Evolutionary conservation across 2,888 invertebrate species (phyloP), one percentile per base, ranked within the genome.

Genomic region (Pristionchus japonicus): DNA sequence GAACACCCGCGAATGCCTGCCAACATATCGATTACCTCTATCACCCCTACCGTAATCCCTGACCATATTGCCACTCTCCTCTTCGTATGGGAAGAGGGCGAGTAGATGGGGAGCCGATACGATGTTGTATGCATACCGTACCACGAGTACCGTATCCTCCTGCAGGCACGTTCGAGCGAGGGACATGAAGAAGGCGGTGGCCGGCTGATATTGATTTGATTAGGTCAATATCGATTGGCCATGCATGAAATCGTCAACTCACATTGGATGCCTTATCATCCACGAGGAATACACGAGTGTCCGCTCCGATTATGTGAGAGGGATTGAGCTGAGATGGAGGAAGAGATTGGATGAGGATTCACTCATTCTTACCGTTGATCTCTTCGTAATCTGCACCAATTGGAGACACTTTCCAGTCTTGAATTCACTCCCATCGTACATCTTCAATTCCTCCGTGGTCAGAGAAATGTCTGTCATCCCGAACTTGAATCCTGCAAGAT

Each of bases 51-150:
- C 37, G 7, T 34, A n/a, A n/a, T 37, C 13, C n/a, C 77, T 70
- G 0, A 86, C 86, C 86, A 86, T 52, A 27, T 61, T 80, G 37
- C 87, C 80, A 43, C 47, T 61, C 20, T 87, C 80, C 23, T 87
- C 87, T 57, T 87, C 80, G n/a, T 87, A 87, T 7, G 87, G 87
- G 31, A 74, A 80, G 37, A 87, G 87, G 1, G 87, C 87, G 31
- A 87, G 77, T 15, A 87, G 80, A 43, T 43, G 47, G 13, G 87
- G 87, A 57, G 37, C 17, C 7, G 87, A 31, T 3, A 40, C 87
- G 15, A 23, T 11, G 77, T n/a, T 57, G 43, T 87, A 87, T 52
- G 80, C 80, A 80, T 80, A 87, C 43, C 87, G 77, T 40, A 87
- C 87, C 15, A 87, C 43, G 31, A 80, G n/a, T 80, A 80, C 80